Evolutionary conservation across 2,797 vertebrate genomes (phyloP).

Genomic region (Synaphobranchus kaupii): DNA sequence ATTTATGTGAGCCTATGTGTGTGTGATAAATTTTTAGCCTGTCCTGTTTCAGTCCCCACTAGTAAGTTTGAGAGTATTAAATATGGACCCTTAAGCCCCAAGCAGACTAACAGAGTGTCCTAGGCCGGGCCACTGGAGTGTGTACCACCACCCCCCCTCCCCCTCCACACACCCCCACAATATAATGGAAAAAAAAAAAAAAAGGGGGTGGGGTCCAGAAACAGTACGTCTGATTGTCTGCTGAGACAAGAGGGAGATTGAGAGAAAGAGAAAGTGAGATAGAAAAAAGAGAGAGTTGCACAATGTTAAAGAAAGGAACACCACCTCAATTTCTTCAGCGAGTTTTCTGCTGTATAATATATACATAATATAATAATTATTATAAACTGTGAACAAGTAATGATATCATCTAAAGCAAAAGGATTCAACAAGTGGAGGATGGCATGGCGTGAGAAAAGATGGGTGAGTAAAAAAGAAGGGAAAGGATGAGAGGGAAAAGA

Average conservation of each 20-base stretch:
- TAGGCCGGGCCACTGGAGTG: no score
- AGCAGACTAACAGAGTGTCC: neutral
- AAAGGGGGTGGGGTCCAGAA: no score
- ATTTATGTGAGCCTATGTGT: neutral
- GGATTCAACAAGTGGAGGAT: neutral
- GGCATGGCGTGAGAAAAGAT: neutral
- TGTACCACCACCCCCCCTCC: no score
- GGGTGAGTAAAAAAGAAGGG: neutral
- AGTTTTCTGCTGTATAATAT: neutral
- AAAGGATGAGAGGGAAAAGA: neutral
- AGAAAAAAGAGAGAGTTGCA: neutral
- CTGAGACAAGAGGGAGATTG: neutral
- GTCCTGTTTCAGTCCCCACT: neutral
- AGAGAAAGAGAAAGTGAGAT: no score
- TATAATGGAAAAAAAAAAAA: no score
- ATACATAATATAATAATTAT: no score
- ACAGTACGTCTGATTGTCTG: no score
- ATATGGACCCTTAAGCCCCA: neutral
- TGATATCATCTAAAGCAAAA: neutral
- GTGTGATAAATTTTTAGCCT: no score
- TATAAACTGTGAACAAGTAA: neutral
- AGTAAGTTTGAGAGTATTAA: neutral
- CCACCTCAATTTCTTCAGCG: neutral
- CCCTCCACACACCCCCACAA: no score
- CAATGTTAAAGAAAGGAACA: neutral